A percentile compares a stretch with the other conserved stretches of the same genome.
Conservation (phyloP, 2,888 invertebrate genomes). For the Ophioninae sp. region DNA sequence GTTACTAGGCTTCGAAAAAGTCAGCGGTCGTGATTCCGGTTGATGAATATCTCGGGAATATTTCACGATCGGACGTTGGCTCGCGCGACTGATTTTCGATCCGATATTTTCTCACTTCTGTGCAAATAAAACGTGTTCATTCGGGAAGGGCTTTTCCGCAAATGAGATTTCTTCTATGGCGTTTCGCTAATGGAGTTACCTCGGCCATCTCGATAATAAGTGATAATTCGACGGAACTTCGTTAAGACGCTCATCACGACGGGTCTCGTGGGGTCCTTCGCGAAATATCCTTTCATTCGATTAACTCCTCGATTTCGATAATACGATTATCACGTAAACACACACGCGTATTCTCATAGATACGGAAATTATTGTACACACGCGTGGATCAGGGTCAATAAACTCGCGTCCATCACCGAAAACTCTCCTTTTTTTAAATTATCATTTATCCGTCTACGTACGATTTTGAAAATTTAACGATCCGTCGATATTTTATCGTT, state of each 20-base stretch:
- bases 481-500: no score
- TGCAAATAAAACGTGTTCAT: slow-evolving; percentile 76
- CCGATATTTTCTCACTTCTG: neutral
- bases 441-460: no score
- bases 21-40: no score
- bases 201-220: slow-evolving; percentile 80
- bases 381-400: neutral
- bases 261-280: slow-evolving; percentile 64
- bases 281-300: slow-evolving; percentile 80
- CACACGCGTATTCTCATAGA: neutral
- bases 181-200: slow-evolving; percentile 77
- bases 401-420: no score
- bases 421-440: no score
- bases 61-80: neutral
- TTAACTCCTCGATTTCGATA: slow-evolving; percentile 79
- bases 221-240: slow-evolving; percentile 80
- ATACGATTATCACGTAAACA: slow-evolving; percentile 71
- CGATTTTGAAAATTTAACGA: no score
- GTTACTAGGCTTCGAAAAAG: no score
- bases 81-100: neutral
- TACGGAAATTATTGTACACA: neutral
- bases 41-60: no score
- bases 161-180: slow-evolving; percentile 67
- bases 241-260: slow-evolving; percentile 80
- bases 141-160: slow-evolving; percentile 75